Evolutionary conservation across 2,888 invertebrate species (phyloP), one percentile per base, ranked within the genome.

Genomic region (Dioctria rufipes): DNA sequence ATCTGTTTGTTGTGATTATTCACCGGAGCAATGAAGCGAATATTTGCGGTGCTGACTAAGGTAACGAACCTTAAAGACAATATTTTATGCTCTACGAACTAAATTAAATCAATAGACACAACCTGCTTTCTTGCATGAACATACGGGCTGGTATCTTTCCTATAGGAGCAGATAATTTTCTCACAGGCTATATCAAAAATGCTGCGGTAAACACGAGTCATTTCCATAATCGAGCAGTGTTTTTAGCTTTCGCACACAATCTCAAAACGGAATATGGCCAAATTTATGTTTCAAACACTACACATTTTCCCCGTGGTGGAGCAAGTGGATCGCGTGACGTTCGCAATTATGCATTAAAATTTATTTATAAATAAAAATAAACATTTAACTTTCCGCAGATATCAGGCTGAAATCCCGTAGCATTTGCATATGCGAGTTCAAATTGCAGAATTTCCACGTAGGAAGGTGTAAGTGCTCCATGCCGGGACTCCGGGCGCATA

Each of bases 301-400:
- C 37, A 66, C 25, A 25, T 25, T 63, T 77, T 11, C 63, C 49
- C 63, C 46, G n/a, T 54, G 39, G 39, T 63, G 39, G 37, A 63
- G 63, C 51, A 77, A 58, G 42, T 40, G 58, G 51, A 67, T 79
- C 67, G 79, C 79, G 79, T 79, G 79, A 67, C 67, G 40, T 9
- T 39, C 42, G 67, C 67, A 79, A 79, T 79, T 79, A 79, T 79
- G 79, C 67, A 79, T 79, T 69, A 67, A 79, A 67, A 67, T 79
- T 67, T 79, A 67, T 79, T 79, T 79, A 67, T 79, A 69, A 79
- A 79, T 79, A 79, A 58, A 79, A 67, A 79, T 79, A 67, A 79
- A 67, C 60, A 79, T 79, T 63, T 63, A 63, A 63, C 77, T 63
- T 77, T 49, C 77, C 77, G 49, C 77, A 77, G 77, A 77, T 77